A percentile compares a stretch with the other conserved stretches of the same genome.
These are phyloP conservation scores for Lymantria monacha DNA, from an alignment of 2,888 invertebrate genomes.

Conservation along the genomic window DNA sequence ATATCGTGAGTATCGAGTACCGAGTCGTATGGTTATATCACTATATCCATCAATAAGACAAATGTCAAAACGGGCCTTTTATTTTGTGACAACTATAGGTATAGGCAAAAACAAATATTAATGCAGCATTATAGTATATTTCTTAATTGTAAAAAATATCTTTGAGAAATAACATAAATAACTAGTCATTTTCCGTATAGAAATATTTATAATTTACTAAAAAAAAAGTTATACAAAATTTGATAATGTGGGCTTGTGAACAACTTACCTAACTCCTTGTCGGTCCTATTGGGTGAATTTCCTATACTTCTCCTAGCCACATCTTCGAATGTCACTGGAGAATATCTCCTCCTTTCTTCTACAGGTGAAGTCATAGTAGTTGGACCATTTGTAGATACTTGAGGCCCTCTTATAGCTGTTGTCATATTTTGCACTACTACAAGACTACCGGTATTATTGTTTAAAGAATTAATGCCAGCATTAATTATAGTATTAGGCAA, in stretches of 20 bases:
- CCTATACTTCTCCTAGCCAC: constrained; percentile 90
- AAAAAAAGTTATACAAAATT: no score
- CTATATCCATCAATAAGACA: no score
- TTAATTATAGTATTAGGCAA: constrained; percentile 48
- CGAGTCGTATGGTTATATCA: no score
- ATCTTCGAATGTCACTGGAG: constrained; percentile 92
- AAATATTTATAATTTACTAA: no score
- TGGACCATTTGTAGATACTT: constrained; percentile 19
- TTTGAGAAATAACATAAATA: no score
- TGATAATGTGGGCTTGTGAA: background rate
- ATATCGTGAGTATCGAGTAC: no score
- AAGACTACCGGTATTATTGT: constrained; percentile 39
- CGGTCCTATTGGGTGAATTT: constrained; percentile 85
- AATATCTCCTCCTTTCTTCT: constrained; percentile 89
- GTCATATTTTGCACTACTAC: constrained; percentile 35
- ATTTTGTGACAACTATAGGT: no score
- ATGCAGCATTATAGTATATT: no score
- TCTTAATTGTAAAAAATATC: no score
- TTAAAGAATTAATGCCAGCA: constrained; percentile 51
- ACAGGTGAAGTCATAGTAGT: constrained; percentile 61
- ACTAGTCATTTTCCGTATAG: no score
- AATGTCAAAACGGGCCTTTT: no score
- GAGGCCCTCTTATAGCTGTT: constrained; percentile 30
- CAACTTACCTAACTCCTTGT: constrained; percentile 52
- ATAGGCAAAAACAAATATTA: no score